Conservation (phyloP, 2,797 vertebrate genomes). For the Carduelis carduelis region DNA sequence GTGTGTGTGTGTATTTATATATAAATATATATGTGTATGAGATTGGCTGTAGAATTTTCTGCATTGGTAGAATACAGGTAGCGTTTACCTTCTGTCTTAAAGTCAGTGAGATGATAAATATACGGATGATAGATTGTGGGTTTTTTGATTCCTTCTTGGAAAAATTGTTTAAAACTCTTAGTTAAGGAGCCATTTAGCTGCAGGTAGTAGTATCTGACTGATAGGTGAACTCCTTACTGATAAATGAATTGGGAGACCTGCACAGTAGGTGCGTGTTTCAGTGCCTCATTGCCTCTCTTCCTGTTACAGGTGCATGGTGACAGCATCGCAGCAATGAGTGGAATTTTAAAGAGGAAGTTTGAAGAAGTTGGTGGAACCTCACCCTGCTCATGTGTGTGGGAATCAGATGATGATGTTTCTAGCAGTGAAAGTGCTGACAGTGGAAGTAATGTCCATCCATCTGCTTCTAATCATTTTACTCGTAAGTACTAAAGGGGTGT, state of each 20-base stretch:
- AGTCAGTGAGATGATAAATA: neutral
- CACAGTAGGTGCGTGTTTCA: neutral
- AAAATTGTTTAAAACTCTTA: neutral
- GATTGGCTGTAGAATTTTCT: neutral
- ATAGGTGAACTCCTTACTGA: neutral
- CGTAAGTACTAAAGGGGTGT: slow-evolving; percentile 74
- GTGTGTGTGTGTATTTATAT: too few species aligned
- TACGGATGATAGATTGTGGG: neutral
- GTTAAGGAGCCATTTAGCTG: neutral
- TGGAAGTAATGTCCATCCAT: slow-evolving; percentile 86
- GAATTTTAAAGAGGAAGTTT: slow-evolving; percentile 95
- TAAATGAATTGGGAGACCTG: slow-evolving; percentile 7
- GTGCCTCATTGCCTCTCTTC: slow-evolving; percentile 24
- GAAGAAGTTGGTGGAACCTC: slow-evolving; percentile 89
- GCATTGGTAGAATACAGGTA: neutral
- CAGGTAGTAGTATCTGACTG: neutral
- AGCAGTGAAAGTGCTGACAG: slow-evolving; percentile 89
- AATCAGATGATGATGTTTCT: slow-evolving; percentile 88
- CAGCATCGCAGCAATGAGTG: slow-evolving; percentile 81
- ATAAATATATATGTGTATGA: neutral
- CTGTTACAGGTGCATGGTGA: slow-evolving; percentile 75
- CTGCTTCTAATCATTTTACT: slow-evolving; percentile 81
- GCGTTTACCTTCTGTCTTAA: neutral
- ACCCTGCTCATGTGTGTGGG: slow-evolving; percentile 84
- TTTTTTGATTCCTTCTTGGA: neutral